Percentiles rank a stretch among this genome's conserved stretches.
These are phyloP conservation scores for Acridotheres tristis DNA, from an alignment of 2,797 vertebrate genomes.

Conservation along the genomic window DNA sequence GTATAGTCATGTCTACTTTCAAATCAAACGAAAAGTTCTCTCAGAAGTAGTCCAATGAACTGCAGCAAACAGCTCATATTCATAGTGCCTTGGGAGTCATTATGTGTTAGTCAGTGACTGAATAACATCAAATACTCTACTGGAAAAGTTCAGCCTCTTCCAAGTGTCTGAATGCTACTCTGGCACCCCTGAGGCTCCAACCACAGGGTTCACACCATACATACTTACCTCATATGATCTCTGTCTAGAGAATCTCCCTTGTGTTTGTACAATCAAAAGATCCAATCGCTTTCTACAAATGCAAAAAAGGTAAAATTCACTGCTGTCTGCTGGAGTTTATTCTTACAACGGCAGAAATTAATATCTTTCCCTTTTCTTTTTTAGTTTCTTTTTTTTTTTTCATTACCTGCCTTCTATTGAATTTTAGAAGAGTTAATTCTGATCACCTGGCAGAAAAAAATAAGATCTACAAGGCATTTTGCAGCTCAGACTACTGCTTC, in stretches of 20 bases:
- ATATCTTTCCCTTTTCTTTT: not conserved
- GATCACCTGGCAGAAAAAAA: not conserved
- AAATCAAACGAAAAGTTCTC: not conserved
- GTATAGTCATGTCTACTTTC: not conserved
- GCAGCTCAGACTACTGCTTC: not conserved
- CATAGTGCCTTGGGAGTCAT: not conserved
- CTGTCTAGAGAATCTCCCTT: not conserved
- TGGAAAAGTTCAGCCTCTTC: not conserved
- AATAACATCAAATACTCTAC: not conserved
- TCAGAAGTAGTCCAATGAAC: not conserved
- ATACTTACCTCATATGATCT: not conserved
- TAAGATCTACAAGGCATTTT: not conserved
- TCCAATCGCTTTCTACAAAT: not conserved
- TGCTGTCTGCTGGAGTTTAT: not conserved
- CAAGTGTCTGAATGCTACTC: not conserved
- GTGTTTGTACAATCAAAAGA: not conserved
- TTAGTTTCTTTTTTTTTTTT: not conserved
- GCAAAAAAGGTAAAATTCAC: not conserved
- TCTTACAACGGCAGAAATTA: not conserved
- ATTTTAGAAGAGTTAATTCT: conserved; percentile 26
- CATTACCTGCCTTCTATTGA: not conserved
- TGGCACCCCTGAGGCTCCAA: not conserved
- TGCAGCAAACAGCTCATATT: not conserved
- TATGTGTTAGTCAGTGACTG: not conserved
- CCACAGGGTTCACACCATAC: not conserved